These are phyloP conservation scores for Allygus modestus DNA, from an alignment of 2,888 invertebrate species.

Conservation along the genomic window DNA sequence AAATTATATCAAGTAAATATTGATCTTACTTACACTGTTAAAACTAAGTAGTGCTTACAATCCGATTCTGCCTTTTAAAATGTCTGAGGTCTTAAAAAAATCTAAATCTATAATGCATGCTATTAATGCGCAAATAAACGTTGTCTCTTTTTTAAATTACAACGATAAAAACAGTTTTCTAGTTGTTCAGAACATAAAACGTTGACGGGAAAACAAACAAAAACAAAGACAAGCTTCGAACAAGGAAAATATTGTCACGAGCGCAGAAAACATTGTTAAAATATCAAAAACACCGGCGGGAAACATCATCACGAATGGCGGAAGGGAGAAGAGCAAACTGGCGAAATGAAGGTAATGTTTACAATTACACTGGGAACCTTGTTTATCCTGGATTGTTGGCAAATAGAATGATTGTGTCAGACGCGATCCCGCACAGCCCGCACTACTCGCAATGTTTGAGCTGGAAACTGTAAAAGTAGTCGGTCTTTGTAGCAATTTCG, in stretches of 20 bases:
- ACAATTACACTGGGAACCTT: constrained; percentile 41
- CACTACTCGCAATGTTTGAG: too few relatives aligned
- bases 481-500: too few relatives aligned
- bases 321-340: constrained; percentile 65
- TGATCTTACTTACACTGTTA: too few relatives aligned
- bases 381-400: constrained; percentile 47
- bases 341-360: constrained; percentile 60
- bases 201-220: neutral
- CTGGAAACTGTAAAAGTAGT: too few relatives aligned
- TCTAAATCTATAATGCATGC: too few relatives aligned
- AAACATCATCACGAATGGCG: constrained; percentile 28
- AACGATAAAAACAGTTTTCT: neutral
- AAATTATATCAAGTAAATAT: too few relatives aligned
- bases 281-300: constrained; percentile 40
- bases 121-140: too few relatives aligned
- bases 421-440: neutral
- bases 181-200: neutral
- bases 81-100: too few relatives aligned
- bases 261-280: constrained; percentile 22
- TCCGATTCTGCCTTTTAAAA: too few relatives aligned
- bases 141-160: too few relatives aligned
- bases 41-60: too few relatives aligned
- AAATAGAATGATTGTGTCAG: constrained; percentile 53
- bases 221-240: constrained; percentile 11
- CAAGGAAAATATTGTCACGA: neutral